phyloP scores from a whole-genome alignment of 2,888 invertebrate genomes.

The Volucella bombylans region DNA sequence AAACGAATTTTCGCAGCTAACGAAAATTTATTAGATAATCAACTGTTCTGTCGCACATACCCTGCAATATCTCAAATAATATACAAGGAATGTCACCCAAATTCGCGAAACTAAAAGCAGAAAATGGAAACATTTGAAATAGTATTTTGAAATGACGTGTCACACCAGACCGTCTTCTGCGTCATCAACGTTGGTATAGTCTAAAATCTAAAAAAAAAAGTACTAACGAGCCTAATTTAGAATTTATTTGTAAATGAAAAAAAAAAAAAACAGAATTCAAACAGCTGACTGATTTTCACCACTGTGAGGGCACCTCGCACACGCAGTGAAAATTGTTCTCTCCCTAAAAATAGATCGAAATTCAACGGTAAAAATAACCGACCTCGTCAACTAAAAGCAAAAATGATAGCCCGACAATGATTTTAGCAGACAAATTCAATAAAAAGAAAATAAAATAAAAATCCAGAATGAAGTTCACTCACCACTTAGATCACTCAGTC shows the following conservation, averaged over 20 bases:
- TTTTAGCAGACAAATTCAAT: neutral
- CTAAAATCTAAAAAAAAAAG: neutral
- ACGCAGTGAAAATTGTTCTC: constrained; percentile 42
- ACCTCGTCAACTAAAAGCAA: neutral
- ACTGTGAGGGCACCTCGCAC: neutral
- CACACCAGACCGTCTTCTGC: neutral
- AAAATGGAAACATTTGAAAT: neutral
- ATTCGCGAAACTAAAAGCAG: neutral
- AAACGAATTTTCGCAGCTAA: too few species aligned
- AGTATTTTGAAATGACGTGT: neutral
- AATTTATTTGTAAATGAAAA: constrained; percentile 7
- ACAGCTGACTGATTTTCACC: constrained; percentile 36
- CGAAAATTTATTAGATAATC: too few species aligned
- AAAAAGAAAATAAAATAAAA: constrained; percentile 4
- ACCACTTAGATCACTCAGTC: constrained; percentile 16
- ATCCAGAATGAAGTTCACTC: constrained; percentile 15
- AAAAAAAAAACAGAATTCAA: constrained; percentile 6
- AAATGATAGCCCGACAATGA: neutral
- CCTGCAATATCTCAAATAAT: too few species aligned
- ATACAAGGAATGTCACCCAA: neutral
- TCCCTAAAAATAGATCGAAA: constrained; percentile 42
- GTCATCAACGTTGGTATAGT: neutral
- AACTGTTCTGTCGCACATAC: too few species aligned
- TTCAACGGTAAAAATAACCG: constrained; percentile 5
- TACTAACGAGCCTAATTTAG: neutral